phyloP scores from a whole-genome alignment of 92 coral and sea anemone species.

The Montipora capitata region DNA sequence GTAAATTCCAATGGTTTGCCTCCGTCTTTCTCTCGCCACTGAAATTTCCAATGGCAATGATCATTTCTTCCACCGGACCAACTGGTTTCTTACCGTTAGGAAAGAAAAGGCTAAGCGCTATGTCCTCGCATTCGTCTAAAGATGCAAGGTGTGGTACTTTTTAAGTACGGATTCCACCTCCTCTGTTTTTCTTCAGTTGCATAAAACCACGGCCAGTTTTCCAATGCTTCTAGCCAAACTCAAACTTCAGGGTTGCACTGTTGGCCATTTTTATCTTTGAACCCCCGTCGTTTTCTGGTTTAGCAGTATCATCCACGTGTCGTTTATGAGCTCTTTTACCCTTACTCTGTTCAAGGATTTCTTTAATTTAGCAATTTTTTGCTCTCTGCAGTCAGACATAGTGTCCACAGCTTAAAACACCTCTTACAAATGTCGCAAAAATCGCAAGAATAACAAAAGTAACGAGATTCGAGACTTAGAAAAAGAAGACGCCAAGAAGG shows the following conservation, averaged over 20 bases:
- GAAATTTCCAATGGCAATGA: conserved; percentile 27
- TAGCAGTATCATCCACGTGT: background rate
- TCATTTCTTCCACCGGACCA: conserved; percentile 12
- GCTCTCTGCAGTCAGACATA: conserved; percentile 4
- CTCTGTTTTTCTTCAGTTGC: conserved; percentile 21
- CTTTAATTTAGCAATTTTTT: conserved; percentile 12
- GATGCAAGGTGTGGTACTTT: conserved; percentile 37
- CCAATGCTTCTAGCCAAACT: conserved; percentile 56
- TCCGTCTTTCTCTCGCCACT: conserved; percentile 18
- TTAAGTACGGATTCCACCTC: conserved; percentile 28
- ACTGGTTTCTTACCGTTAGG: conserved; percentile 44
- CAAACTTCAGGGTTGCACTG: conserved; percentile 29
- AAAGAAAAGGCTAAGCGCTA: conserved; percentile 47
- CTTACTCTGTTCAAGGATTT: conserved; percentile 12
- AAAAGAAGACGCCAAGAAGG: too few species aligned
- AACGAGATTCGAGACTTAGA: too few species aligned
- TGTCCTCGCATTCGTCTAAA: conserved; percentile 27
- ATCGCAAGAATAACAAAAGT: too few species aligned
- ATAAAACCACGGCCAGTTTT: conserved; percentile 32
- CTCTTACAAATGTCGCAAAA: too few species aligned
- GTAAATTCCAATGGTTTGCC: conserved; percentile 32
- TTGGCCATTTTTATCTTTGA: conserved; percentile 18
- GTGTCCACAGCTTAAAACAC: too few species aligned
- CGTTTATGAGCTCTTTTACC: conserved; percentile 1
- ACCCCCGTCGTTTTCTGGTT: conserved; percentile 18